These are phyloP conservation scores for Dicerorhinus sumatrensis DNA, from an alignment of 2,113 vertebrate species.

Conservation along the genomic window DNA sequence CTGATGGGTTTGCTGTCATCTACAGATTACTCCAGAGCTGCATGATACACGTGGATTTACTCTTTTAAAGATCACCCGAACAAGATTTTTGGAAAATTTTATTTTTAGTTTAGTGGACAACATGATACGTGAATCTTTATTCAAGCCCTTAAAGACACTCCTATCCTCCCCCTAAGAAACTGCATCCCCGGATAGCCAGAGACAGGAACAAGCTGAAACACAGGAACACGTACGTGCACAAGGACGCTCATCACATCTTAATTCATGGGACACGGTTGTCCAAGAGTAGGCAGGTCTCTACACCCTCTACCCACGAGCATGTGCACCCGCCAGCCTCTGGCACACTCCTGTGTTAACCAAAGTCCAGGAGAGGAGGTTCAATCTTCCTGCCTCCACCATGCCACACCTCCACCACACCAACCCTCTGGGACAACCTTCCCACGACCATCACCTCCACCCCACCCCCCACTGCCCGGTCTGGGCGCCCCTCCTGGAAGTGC, in stretches of 20 bases:
- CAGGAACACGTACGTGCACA: not conserved
- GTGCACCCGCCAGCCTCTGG: not conserved
- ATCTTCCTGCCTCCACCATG: not conserved
- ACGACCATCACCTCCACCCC: accelerated
- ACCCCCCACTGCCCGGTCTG: not conserved
- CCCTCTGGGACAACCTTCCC: not conserved
- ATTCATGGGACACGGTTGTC: not conserved
- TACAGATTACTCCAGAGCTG: not conserved
- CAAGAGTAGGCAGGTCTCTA: not conserved
- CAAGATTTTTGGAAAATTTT: not conserved
- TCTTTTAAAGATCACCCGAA: not conserved
- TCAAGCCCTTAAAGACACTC: not conserved
- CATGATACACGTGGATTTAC: not conserved
- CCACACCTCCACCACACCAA: too few relatives aligned
- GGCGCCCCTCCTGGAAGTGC: not conserved
- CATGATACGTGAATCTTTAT: not conserved
- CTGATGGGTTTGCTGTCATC: not conserved
- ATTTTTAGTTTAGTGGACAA: not conserved
- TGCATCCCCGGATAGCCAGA: not conserved
- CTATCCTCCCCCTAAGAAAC: not conserved
- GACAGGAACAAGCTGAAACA: accelerated
- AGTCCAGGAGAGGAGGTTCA: accelerated
- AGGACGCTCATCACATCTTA: not conserved
- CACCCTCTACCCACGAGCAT: accelerated
- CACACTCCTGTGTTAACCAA: not conserved